Conservation (phyloP, 2,797 vertebrate genomes). For the Potorous gilbertii region DNA sequence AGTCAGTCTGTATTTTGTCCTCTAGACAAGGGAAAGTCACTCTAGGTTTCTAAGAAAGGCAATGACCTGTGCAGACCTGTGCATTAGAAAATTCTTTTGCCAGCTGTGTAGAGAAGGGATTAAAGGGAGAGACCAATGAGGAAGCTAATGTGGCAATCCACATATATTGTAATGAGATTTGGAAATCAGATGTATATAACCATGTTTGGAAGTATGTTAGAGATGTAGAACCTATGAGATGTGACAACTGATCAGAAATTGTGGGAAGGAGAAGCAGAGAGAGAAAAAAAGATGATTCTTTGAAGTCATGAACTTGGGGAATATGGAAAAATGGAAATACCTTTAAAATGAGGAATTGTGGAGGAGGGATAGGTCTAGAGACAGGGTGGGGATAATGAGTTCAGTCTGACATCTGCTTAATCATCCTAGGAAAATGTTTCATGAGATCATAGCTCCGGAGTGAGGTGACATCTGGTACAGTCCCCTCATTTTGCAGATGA, state of each 20-base stretch:
- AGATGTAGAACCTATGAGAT: not conserved
- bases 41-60: not conserved
- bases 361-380: not conserved
- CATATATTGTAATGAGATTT: not conserved
- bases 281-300: not conserved
- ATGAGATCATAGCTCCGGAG: not conserved
- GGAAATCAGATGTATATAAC: not conserved
- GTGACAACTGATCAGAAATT: not conserved
- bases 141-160: not conserved
- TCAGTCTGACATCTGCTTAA: not conserved
- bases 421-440: not conserved
- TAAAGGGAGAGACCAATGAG: not conserved
- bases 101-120: not conserved
- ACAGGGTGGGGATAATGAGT: not conserved
- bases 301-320: not conserved
- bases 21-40: not conserved
- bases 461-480: not conserved
- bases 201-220: not conserved
- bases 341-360: not conserved
- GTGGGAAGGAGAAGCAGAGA: not conserved
- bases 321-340: not conserved
- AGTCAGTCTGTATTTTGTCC: not conserved
- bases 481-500: not conserved
- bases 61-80: not conserved
- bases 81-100: not conserved